Evolutionary conservation across 2,888 invertebrate genomes (phyloP).

Genomic region (Sepioteuthis lessoniana): DNA sequence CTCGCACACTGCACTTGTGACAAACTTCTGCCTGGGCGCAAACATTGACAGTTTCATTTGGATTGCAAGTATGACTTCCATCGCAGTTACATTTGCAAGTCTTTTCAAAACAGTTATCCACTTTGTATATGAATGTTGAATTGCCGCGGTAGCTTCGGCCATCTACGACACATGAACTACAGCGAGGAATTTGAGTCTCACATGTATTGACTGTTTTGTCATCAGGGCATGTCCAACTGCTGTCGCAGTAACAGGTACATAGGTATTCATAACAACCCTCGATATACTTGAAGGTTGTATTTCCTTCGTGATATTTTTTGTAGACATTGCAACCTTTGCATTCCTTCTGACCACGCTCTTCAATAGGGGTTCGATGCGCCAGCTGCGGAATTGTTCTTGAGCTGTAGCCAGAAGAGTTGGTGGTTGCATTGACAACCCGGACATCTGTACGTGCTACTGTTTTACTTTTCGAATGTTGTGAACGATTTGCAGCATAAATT

Average conservation of each 20-base stretch:
- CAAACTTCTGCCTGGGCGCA: neutral
- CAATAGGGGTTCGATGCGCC: neutral
- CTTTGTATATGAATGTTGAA: conserved; percentile 44
- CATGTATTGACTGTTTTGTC: conserved; percentile 56
- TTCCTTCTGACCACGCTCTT: conserved; percentile 38
- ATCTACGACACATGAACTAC: conserved; percentile 61
- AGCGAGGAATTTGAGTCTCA: conserved; percentile 53
- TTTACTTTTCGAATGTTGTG: neutral
- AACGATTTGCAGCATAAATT: neutral
- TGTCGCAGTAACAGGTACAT: conserved; percentile 59
- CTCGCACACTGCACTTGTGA: neutral
- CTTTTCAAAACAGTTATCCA: neutral
- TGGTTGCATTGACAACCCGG: neutral
- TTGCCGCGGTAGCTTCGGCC: conserved; percentile 55
- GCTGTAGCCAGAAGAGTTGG: neutral
- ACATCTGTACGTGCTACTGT: neutral
- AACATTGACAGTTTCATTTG: neutral
- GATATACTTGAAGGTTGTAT: conserved; percentile 52
- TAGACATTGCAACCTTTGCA: conserved; percentile 53
- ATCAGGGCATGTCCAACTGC: conserved; percentile 55
- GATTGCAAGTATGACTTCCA: conserved; percentile 43
- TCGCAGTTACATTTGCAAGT: conserved; percentile 43
- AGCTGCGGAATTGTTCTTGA: neutral
- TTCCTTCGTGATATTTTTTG: conserved; percentile 48
- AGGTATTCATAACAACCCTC: conserved; percentile 54